phyloP scores from a whole-genome alignment of 2,888 invertebrate genomes.

The Melinaea marsaeus region DNA sequence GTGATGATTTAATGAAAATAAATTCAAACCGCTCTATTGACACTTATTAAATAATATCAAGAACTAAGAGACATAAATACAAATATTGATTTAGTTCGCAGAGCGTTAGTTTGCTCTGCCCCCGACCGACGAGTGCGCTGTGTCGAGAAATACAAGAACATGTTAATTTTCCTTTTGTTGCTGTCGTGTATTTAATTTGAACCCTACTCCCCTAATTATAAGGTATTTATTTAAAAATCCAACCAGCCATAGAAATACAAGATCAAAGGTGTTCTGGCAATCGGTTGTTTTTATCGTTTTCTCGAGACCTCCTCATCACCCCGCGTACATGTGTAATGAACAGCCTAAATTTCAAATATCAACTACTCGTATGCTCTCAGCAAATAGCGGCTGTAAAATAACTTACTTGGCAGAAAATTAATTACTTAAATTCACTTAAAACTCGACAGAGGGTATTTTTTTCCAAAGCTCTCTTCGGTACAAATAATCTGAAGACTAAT shows the following conservation, averaged over 20 bases:
- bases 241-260: constrained; percentile 22
- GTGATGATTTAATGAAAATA: background rate
- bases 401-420: background rate
- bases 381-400: background rate
- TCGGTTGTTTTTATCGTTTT: constrained; percentile 67
- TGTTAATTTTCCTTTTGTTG: constrained; percentile 30
- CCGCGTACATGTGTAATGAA: constrained; percentile 25
- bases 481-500: background rate
- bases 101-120: constrained; percentile 13
- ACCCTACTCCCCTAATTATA: constrained; percentile 8
- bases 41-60: constrained; percentile 10
- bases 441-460: background rate
- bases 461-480: background rate
- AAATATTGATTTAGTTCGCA: constrained; percentile 22
- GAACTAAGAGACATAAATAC: constrained; percentile 15
- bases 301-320: constrained; percentile 40
- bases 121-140: constrained; percentile 16
- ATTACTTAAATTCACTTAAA: background rate
- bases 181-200: constrained; percentile 1
- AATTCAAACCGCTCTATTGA: background rate
- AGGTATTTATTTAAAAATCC: constrained; percentile 1
- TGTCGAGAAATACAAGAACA: constrained; percentile 25
- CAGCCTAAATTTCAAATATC: constrained; percentile 18
- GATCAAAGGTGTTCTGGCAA: constrained; percentile 65
- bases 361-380: background rate